These are phyloP conservation scores for Semotilus atromaculatus DNA, from an alignment of 2,797 vertebrate species.

Conservation along the genomic window DNA sequence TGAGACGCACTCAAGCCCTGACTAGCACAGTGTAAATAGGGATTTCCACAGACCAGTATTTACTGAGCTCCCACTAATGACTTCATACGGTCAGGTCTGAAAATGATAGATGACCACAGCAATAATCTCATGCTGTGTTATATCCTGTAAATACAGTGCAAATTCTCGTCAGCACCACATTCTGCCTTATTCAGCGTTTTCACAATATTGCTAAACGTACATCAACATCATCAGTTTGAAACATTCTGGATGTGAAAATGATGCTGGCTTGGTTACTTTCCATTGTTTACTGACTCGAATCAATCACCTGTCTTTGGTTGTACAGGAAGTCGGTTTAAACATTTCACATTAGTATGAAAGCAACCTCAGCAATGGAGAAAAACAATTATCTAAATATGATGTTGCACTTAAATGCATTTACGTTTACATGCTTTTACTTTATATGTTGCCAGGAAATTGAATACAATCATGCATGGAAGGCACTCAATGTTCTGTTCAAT, in stretches of 20 bases:
- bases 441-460: not conserved
- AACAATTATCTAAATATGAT: not conserved
- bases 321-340: not conserved
- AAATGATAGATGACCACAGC: constrained; percentile 25
- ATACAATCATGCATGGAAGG: not conserved
- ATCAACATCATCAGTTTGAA: not conserved
- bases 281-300: not conserved
- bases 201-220: not conserved
- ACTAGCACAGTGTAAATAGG: not conserved
- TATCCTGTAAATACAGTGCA: constrained; percentile 6
- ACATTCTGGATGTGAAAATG: not conserved
- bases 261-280: not conserved
- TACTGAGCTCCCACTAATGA: constrained; percentile 2
- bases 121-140: not conserved
- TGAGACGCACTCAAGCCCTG: not conserved
- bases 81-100: constrained; percentile 2
- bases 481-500: not conserved
- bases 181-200: not conserved
- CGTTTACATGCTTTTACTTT: not conserved
- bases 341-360: not conserved
- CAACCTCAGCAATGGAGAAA: not conserved
- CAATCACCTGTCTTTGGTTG: not conserved
- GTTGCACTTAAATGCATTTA: not conserved
- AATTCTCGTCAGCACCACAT: not conserved
- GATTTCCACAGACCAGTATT: constrained; percentile 13